Evolutionary conservation across 2,888 invertebrate genomes (phyloP).

Genomic region (Vesta saturnalis): DNA sequence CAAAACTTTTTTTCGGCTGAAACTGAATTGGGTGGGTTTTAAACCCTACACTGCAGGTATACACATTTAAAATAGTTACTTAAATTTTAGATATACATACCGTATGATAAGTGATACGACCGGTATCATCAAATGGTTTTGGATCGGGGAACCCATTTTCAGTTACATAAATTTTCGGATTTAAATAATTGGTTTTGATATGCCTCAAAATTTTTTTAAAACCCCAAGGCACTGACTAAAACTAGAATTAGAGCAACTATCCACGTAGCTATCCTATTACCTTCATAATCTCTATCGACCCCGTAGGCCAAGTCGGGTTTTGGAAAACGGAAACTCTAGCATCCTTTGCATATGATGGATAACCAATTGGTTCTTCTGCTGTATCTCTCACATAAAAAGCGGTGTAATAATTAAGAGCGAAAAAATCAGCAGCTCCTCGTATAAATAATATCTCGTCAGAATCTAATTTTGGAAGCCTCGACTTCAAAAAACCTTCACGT

Average conservation of each 20-base stretch:
- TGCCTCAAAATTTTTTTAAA: too few species aligned
- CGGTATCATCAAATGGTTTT: slow-evolving; percentile 57
- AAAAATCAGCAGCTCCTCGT: slow-evolving; percentile 64
- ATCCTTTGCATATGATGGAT: slow-evolving; percentile 48
- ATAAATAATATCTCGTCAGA: slow-evolving; percentile 60
- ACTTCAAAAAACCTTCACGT: slow-evolving; percentile 65
- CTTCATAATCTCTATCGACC: neutral
- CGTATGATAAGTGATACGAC: too few species aligned
- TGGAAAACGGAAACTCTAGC: slow-evolving; percentile 50
- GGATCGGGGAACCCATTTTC: slow-evolving; percentile 34
- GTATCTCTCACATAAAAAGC: slow-evolving; percentile 38
- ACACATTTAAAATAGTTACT: too few species aligned
- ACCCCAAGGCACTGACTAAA: too few species aligned
- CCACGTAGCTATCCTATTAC: neutral
- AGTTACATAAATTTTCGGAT: neutral
- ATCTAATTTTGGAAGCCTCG: slow-evolving; percentile 68
- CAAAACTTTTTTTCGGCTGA: too few species aligned
- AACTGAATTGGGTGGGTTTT: too few species aligned
- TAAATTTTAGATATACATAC: too few species aligned
- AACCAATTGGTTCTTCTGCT: slow-evolving; percentile 10
- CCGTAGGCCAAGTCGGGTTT: too few species aligned
- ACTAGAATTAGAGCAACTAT: neutral
- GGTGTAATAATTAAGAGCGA: slow-evolving; percentile 65
- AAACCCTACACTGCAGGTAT: too few species aligned
- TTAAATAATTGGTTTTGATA: slow-evolving; percentile 55